Conservation (phyloP, 2,888 invertebrate genomes). For the Ophion slaviceki region DNA sequence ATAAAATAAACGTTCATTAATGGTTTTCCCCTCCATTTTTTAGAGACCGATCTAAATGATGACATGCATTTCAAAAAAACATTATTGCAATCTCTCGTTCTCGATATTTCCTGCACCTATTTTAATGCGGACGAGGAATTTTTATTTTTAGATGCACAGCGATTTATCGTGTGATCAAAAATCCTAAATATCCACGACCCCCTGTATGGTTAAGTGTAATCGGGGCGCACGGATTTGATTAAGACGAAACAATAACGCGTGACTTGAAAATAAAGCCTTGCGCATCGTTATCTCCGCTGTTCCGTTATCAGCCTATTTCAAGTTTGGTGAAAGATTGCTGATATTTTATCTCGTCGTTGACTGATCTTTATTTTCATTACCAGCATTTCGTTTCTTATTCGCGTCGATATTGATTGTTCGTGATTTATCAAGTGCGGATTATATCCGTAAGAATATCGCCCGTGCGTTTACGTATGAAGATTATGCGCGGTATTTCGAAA, state of each 20-base stretch:
- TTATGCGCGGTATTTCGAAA: not conserved
- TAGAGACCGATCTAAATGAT: not conserved
- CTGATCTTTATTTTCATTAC: not conserved
- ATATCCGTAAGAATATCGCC: not conserved
- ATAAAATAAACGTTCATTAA: no score
- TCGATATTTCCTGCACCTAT: not conserved
- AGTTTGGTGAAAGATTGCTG: not conserved
- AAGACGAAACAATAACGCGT: not conserved
- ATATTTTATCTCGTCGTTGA: not conserved
- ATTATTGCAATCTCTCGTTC: not conserved
- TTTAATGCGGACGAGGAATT: not conserved
- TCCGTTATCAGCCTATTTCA: not conserved
- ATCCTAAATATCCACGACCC: not conserved
- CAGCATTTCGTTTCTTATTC: not conserved
- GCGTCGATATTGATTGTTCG: not conserved
- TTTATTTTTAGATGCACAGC: not conserved
- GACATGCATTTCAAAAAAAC: not conserved
- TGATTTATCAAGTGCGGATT: not conserved
- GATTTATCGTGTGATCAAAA: not conserved
- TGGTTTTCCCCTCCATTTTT: not conserved
- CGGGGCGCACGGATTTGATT: not conserved
- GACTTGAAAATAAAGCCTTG: not conserved
- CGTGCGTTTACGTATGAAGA: not conserved
- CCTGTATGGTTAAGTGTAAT: not conserved
- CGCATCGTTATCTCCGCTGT: not conserved